These are phyloP conservation scores for Diadegma fenestrale DNA, from an alignment of 2,888 invertebrate species.

Conservation along the genomic window DNA sequence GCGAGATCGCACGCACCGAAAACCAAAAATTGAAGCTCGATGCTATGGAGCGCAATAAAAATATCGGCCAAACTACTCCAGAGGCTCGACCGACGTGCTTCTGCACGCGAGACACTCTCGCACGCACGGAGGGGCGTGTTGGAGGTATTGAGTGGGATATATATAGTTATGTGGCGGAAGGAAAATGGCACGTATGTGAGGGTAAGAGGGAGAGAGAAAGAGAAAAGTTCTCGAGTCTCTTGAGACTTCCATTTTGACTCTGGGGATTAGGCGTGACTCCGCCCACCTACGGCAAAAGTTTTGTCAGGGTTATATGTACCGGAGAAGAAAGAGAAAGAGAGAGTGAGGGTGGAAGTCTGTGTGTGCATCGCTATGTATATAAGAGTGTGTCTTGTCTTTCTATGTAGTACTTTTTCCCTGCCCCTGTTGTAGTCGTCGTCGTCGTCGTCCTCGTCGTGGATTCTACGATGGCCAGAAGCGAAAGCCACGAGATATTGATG, in stretches of 20 bases:
- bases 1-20: slow-evolving; percentile 57
- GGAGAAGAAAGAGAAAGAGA: slow-evolving; percentile 40
- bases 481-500: slow-evolving; percentile 84
- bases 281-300: slow-evolving; percentile 81
- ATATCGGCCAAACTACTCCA: slow-evolving; percentile 78
- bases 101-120: slow-evolving; percentile 68
- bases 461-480: slow-evolving; percentile 79
- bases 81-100: slow-evolving; percentile 68
- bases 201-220: slow-evolving; percentile 66
- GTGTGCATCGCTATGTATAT: slow-evolving; percentile 26
- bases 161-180: slow-evolving; percentile 50
- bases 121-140: slow-evolving; percentile 19
- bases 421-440: slow-evolving; percentile 57
- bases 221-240: slow-evolving; percentile 76
- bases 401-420: slow-evolving; percentile 42
- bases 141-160: slow-evolving; percentile 20
- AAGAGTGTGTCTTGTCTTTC: slow-evolving; percentile 39
- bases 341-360: slow-evolving; percentile 48
- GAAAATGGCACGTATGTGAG: slow-evolving; percentile 50
- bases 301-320: slow-evolving; percentile 70
- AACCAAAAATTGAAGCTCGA: slow-evolving; percentile 32
- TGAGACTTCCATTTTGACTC: slow-evolving; percentile 85
- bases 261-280: slow-evolving; percentile 85
- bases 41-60: slow-evolving; percentile 71
- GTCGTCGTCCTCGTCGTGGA: slow-evolving; percentile 56